phyloP scores from a whole-genome alignment of 2,113 vertebrate genomes.

The Pimephales promelas region DNA sequence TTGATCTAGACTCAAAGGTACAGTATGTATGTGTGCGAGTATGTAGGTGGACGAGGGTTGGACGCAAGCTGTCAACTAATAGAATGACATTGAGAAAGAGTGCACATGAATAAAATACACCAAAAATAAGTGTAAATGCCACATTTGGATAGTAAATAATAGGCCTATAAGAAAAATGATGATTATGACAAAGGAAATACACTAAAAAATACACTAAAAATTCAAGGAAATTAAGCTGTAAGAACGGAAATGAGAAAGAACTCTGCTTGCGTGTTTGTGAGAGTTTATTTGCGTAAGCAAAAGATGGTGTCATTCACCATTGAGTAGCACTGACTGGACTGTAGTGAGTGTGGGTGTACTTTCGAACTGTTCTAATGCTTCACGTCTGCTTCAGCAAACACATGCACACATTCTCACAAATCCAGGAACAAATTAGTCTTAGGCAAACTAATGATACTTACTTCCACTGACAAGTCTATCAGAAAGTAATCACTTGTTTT shows the following conservation, averaged over 20 bases:
- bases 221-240: not conserved
- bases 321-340: slow-evolving; percentile 44
- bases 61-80: not conserved
- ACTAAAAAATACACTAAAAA: not conserved
- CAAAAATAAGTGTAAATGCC: not conserved
- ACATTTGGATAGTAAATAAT: not conserved
- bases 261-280: not conserved
- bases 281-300: slow-evolving; percentile 19
- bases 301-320: slow-evolving; percentile 23
- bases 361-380: slow-evolving; percentile 27
- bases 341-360: slow-evolving; percentile 39
- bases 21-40: not conserved
- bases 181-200: not conserved
- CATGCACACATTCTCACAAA: slow-evolving; percentile 34
- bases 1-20: not conserved
- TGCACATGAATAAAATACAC: not conserved
- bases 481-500: slow-evolving; percentile 8
- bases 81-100: not conserved
- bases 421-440: slow-evolving; percentile 5
- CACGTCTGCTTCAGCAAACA: slow-evolving; percentile 27
- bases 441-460: not conserved
- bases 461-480: not conserved
- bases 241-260: not conserved
- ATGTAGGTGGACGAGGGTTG: not conserved
- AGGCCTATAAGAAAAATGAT: not conserved